Conservation (phyloP, 1,140 invertebrate genomes). For the Drosophila erecta region DNA sequence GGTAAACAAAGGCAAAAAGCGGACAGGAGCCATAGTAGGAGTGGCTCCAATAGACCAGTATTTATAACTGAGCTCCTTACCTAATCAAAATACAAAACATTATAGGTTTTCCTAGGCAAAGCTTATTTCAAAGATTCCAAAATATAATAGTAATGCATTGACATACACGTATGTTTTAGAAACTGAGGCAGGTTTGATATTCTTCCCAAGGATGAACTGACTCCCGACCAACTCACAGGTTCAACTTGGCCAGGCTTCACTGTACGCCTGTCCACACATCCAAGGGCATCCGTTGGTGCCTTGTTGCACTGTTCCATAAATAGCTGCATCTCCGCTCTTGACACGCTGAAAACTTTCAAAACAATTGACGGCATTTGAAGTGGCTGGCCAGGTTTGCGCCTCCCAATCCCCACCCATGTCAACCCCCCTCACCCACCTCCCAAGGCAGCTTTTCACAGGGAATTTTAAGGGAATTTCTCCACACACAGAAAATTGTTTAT, state of each 20-base stretch:
- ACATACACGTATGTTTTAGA: too few species aligned
- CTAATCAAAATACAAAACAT: neutral
- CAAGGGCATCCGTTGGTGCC: slow-evolving; percentile 30
- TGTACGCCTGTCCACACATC: slow-evolving; percentile 22
- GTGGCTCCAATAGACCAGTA: neutral
- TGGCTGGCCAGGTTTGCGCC: slow-evolving; percentile 38
- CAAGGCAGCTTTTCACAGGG: too few species aligned
- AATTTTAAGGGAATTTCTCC: slow-evolving; percentile 20
- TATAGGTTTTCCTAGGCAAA: too few species aligned
- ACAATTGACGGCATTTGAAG: slow-evolving; percentile 77
- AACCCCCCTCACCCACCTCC: neutral
- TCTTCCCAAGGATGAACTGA: too few species aligned
- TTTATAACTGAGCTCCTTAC: too few species aligned
- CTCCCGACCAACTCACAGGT: too few species aligned
- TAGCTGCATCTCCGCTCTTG: slow-evolving; percentile 42
- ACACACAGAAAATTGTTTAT: slow-evolving; percentile 19
- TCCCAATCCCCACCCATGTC: neutral
- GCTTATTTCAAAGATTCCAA: too few species aligned
- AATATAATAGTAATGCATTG: too few species aligned
- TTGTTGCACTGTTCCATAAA: slow-evolving; percentile 66
- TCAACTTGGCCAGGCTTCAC: neutral
- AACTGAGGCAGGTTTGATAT: too few species aligned
- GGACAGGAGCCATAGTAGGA: neutral
- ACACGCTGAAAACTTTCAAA: slow-evolving; percentile 47
- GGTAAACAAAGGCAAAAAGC: slow-evolving; percentile 57